phyloP scores from a whole-genome alignment of 2,888 invertebrate species.

The Dendrolimus pini region DNA sequence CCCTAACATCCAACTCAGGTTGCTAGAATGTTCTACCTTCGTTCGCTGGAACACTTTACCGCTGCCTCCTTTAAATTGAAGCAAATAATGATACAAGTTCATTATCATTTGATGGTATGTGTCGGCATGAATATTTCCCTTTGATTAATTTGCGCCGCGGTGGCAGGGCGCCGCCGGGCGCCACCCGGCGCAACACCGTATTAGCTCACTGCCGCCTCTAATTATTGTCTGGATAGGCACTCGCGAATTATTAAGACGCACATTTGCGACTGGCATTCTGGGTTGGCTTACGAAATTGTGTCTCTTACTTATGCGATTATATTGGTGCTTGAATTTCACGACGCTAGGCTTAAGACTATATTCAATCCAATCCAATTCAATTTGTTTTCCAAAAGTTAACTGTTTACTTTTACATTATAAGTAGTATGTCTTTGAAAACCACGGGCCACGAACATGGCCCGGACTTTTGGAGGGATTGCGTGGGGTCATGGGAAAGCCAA shows the following conservation, averaged over 20 bases:
- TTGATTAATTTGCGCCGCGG: conserved; percentile 66
- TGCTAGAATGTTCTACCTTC: too few relatives aligned
- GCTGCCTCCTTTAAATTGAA: conserved; percentile 17
- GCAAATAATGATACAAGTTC: conserved; percentile 46
- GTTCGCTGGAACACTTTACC: conserved; percentile 1
- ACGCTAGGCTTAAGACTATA: too few relatives aligned
- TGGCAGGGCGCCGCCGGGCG: conserved; percentile 12
- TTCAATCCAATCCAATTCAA: too few relatives aligned
- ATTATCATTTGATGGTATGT: conserved; percentile 73
- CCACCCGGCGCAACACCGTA: not conserved
- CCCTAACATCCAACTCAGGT: too few relatives aligned
- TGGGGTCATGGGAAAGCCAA: too few relatives aligned
- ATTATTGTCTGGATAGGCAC: not conserved
- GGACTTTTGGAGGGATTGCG: too few relatives aligned
- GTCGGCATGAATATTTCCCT: conserved; percentile 73
- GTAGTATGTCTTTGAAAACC: too few relatives aligned
- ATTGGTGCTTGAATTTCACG: too few relatives aligned
- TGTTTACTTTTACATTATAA: too few relatives aligned
- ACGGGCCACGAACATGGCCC: too few relatives aligned
- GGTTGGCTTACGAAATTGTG: not conserved
- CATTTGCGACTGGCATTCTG: not conserved
- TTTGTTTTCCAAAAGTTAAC: too few relatives aligned
- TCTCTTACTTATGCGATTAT: too few relatives aligned
- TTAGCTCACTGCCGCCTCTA: not conserved
- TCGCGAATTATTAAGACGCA: not conserved